A percentile compares a stretch with the other conserved stretches of the same genome.
Conservation (phyloP, 2,888 invertebrate genomes). For the Conus canariensis region DNA sequence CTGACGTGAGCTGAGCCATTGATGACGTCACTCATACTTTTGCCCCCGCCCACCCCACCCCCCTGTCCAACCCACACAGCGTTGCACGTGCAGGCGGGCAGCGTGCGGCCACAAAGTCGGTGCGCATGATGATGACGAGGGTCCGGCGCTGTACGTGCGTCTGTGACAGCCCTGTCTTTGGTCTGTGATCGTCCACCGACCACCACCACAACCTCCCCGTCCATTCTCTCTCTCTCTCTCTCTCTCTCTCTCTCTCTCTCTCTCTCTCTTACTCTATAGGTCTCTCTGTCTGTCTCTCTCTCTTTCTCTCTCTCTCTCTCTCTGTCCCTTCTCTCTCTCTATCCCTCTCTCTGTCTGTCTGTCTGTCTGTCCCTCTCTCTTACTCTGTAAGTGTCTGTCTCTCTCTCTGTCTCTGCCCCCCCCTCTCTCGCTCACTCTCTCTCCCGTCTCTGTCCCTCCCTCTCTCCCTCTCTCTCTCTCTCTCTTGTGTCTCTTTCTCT, state of each 20-base stretch:
- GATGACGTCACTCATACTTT: too few relatives aligned
- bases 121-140: too few relatives aligned
- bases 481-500: neutral
- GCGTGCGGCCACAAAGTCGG: too few relatives aligned
- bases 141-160: too few relatives aligned
- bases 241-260: neutral
- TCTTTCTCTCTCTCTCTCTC: too few relatives aligned
- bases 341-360: neutral
- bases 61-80: too few relatives aligned
- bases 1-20: too few relatives aligned
- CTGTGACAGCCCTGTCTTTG: too few relatives aligned
- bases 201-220: neutral
- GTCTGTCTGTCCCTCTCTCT: too few relatives aligned
- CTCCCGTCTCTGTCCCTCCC: neutral
- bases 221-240: neutral
- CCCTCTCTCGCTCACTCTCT: neutral
- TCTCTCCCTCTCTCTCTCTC: neutral
- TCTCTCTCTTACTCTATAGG: neutral
- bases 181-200: neutral
- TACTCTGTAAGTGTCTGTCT: neutral
- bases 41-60: too few relatives aligned
- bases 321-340: neutral
- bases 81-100: too few relatives aligned
- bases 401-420: neutral
- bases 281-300: neutral